Evolutionary conservation across 2,888 invertebrate genomes (phyloP).

Genomic region (Clostera curtula): DNA sequence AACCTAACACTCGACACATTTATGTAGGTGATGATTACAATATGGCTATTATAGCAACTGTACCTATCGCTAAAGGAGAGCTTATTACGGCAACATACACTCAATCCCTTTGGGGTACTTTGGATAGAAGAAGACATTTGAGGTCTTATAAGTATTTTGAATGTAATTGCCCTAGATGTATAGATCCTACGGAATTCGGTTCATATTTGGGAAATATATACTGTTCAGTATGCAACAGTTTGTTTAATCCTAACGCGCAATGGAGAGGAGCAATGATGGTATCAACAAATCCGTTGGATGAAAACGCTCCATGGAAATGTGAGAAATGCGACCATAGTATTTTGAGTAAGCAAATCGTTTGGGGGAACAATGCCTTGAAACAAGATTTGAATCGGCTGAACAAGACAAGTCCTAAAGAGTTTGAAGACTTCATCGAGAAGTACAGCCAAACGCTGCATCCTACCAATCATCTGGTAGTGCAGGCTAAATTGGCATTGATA

Average conservation of each 20-base stretch:
- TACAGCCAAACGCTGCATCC: conserved; percentile 79
- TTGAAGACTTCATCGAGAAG: conserved; percentile 78
- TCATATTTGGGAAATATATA: conserved; percentile 78
- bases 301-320: conserved; percentile 78
- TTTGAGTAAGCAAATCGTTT: conserved; percentile 73
- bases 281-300: conserved; percentile 76
- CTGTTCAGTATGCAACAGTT: conserved; percentile 77
- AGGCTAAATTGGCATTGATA: conserved; percentile 80
- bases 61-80: conserved; percentile 79
- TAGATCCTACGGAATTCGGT: conserved; percentile 80
- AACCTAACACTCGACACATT: conserved; percentile 81
- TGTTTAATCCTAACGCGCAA: conserved; percentile 32
- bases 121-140: conserved; percentile 77
- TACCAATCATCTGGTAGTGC: conserved; percentile 78
- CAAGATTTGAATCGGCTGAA: conserved; percentile 73
- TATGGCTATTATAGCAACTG: conserved; percentile 78
- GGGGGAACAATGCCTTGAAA: conserved; percentile 77
- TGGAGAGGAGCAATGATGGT: conserved; percentile 65
- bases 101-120: conserved; percentile 80
- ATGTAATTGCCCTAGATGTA: conserved; percentile 79
- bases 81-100: conserved; percentile 81
- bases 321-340: conserved; percentile 76
- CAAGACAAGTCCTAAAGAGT: conserved; percentile 66
- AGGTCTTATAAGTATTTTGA: conserved; percentile 79
- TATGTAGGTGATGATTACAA: conserved; percentile 75